These are phyloP conservation scores for Aldabrachelys gigantea DNA, from an alignment of 2,113 vertebrate species.

Conservation along the genomic window DNA sequence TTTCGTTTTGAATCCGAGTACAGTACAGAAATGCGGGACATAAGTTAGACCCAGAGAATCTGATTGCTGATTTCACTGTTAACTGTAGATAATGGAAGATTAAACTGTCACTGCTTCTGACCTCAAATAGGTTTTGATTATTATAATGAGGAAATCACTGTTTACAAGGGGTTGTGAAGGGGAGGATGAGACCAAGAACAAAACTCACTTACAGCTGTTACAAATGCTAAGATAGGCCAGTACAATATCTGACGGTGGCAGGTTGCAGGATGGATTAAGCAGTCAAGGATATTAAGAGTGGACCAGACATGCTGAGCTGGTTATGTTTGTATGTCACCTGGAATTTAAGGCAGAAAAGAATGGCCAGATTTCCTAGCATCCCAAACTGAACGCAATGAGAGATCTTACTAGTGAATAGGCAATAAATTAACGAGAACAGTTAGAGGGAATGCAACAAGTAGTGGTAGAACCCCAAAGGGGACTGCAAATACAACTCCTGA, in stretches of 20 bases:
- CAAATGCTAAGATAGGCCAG: background rate
- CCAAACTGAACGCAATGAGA: background rate
- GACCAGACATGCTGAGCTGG: background rate
- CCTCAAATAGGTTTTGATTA: constrained; percentile 4
- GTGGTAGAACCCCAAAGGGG: background rate
- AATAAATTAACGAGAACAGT: background rate
- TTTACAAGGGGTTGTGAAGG: background rate
- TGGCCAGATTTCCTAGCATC: background rate
- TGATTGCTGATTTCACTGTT: background rate
- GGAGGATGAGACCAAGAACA: background rate
- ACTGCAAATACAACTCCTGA: background rate
- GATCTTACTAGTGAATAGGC: background rate
- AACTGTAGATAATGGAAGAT: background rate
- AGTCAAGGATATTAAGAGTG: background rate
- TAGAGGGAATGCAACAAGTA: background rate
- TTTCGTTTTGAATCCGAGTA: background rate
- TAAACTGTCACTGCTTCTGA: background rate
- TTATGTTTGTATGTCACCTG: background rate
- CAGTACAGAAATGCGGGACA: background rate
- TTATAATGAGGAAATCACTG: background rate
- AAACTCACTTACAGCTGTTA: background rate
- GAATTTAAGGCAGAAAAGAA: background rate
- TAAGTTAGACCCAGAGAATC: background rate
- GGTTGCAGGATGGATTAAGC: background rate
- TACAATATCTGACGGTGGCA: background rate